Base-by-base conservation (phyloP, 1,140 invertebrate genomes). In the Leptinotarsa lineolata region DNA sequence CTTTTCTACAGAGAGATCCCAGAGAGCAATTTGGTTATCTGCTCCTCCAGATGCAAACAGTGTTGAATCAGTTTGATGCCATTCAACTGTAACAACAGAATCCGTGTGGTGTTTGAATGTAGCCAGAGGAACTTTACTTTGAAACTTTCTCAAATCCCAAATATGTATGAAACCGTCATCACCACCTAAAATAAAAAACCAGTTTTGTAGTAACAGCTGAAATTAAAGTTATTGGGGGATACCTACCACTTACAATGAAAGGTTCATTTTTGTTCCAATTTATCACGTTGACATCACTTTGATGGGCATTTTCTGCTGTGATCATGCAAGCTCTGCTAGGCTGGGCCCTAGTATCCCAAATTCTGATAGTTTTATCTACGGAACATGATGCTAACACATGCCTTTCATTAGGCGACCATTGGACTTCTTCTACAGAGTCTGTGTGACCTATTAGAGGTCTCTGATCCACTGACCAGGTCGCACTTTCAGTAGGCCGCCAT, bases 371-470 rank as follows among this genome's bases (percentile, higher is more conserved):
- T 86, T 92, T 94, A 84, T 99, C 97, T 15, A 97, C 93, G 39
- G 97, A 99, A 87, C 97, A 99, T 12, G 96, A 95, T 60, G 96
- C 96, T 76, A 99, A 88, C 2, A 99, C 96, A 88, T 94, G 92
- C 74, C 87, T 88, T 88, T 99, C 98, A 87, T 92, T 98, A 3
- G 97, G 97, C 74, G 97, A 99, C 98, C 98, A 99, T 81, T 99
- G 96, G 73, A 99, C 88, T 86, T 99, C 98, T 88, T 99, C 98
- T 8, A 99, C 95, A 68, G 97, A 99, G 59, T 89, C 91, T 21
- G 91, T 92, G 83, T 99, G 98, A 2, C 94, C 96, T 74, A 90
- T 88, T 72, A 95, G 90, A 2, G 97, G 93, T 65, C 92, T 87
- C 82, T 97, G 94, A 85, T 98, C 95, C 11, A 99, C 94, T 79